Evolutionary conservation across 1,140 invertebrate genomes (phyloP), one percentile per base, ranked within the genome.

Genomic region (Aphelenchoides fujianensis): DNA sequence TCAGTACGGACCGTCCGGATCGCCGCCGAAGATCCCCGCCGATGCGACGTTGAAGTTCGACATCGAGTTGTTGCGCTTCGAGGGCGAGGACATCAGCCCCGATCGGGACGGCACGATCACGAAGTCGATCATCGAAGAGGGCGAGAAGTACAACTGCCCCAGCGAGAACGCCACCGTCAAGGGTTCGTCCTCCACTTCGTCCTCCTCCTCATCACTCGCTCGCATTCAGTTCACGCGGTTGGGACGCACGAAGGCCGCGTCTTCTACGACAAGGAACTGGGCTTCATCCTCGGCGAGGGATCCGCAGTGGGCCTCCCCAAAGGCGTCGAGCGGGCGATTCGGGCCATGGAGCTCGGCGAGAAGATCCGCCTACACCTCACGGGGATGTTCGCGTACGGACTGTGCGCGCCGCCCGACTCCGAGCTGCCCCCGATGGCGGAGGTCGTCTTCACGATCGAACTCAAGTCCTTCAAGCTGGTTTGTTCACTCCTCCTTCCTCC

Each of bases 41-140:
- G 89, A 94, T 86, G 84, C 94, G 0, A 95, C 92, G 0, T 86
- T 98, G 2, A 89, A 92, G 12, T 87, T 97, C 89, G 93, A 96
- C 87, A 92, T 95, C 85, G 84, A 73, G 85, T 74, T 75, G 12
- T n/a, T n/a, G 59, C 36, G 59, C 79, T 75, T 84, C 85, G 63
- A 82, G 92, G 91, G 87, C 93, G 69, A 92, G 94, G 87, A 88
- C 94, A 83, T 87, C n/a, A n/a, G n/a, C n/a, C n/a, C n/a, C n/a
- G n/a, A n/a, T n/a, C n/a, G n/a, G n/a, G n/a, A n/a, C n/a, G 90
- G 90, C 71, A 90, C 91, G 30, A 92, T 98, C 75, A 86, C 91
- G 34, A 90, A 90, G 69, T 87, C 89, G 69, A 89, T 89, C 79
- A 85, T 95, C 16, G 86, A 84, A 34, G 84, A 88, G 63, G 94